Base-by-base conservation (phyloP, 2,113 vertebrate species). In the Varanus komodoensis region DNA sequence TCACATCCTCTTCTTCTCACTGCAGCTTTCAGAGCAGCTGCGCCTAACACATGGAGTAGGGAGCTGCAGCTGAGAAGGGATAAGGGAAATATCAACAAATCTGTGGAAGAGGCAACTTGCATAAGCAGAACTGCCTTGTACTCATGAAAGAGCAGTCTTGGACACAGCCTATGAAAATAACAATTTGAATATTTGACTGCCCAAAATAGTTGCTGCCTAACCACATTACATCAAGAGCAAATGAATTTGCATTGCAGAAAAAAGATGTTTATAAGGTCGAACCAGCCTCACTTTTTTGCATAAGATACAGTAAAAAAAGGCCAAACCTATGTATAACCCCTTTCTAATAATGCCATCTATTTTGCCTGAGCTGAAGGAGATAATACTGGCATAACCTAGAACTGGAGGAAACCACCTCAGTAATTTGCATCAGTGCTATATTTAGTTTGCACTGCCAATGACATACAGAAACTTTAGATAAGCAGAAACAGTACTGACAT, bases 161-260 rank as follows among this genome's bases (percentile, higher is more conserved):
- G 50, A 86, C 3, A 25, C 3, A 64, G 29, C 44, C 57, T 0
- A 73, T 61, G 27, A 25, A 74, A 75, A 75, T 82, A 82, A 0
- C 50, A 91, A 54, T 29, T 69, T 84, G 2, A 80, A 44, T 48
- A 75, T 61, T 29, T 54, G 12, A n/a, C 92, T 90, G 87, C 74
- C 9, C 74, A 90, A 50, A n/a, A 23, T 15, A 8, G 2, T 11
- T 86, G 83, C 23, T 91, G 7, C 64, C 8, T 80, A 80, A 68
- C 11, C 64, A 82, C 14, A 69, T n/a, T 15, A 77, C 34, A 0
- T 94, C 84, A 82, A 1, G 4, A 1, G 2, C 12, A 77, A 2
- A 15, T 1, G 25, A 61, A 3, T 57, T 73, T 92, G 12, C 89
- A 29, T 82, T 83, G 50, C 6, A 32, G n/a, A 68, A 69, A 44